Percentiles rank a stretch among this genome's conserved stretches.
These are phyloP conservation scores for Gobio gobio DNA, from an alignment of 2,113 vertebrate genomes.

Conservation along the genomic window DNA sequence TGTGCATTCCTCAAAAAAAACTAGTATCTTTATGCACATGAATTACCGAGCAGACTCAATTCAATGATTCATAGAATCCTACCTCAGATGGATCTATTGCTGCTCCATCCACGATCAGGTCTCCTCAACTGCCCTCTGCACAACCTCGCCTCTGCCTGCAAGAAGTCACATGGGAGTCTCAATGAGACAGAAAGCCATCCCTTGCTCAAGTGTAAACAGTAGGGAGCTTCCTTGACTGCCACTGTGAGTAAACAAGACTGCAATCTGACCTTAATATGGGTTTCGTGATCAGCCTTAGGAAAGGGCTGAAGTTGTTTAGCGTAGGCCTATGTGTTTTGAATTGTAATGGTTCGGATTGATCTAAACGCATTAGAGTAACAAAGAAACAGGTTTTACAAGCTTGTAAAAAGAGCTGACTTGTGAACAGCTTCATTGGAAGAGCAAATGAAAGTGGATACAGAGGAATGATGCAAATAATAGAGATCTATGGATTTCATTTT, in stretches of 20 bases:
- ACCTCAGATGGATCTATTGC: neutral
- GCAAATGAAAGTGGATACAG: neutral
- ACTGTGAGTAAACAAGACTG: conserved; percentile 46
- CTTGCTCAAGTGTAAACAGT: conserved; percentile 61
- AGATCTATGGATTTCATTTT: neutral
- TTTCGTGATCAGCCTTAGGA: conserved; percentile 2
- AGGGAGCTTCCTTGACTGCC: conserved; percentile 65
- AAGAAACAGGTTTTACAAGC: conserved; percentile 75
- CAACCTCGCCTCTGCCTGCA: conserved; percentile 61
- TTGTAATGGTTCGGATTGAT: conserved; percentile 50
- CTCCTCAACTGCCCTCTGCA: conserved; percentile 45
- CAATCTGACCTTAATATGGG: neutral
- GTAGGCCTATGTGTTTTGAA: neutral
- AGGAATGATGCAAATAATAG: neutral
- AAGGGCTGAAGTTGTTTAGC: conserved; percentile 37
- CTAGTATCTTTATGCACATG: neutral
- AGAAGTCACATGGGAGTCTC: conserved; percentile 59
- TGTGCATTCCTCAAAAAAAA: neutral
- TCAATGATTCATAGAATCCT: neutral
- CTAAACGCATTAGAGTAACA: conserved; percentile 60
- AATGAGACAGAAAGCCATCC: conserved; percentile 60
- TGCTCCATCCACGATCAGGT: neutral
- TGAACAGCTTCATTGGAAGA: neutral
- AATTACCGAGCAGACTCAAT: neutral
- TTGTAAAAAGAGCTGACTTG: conserved; percentile 35